A percentile compares a stretch with the other conserved stretches of the same genome.
Evolutionary conservation across 2,113 vertebrate genomes (phyloP).

Genomic region (Patagioenas fasciata): DNA sequence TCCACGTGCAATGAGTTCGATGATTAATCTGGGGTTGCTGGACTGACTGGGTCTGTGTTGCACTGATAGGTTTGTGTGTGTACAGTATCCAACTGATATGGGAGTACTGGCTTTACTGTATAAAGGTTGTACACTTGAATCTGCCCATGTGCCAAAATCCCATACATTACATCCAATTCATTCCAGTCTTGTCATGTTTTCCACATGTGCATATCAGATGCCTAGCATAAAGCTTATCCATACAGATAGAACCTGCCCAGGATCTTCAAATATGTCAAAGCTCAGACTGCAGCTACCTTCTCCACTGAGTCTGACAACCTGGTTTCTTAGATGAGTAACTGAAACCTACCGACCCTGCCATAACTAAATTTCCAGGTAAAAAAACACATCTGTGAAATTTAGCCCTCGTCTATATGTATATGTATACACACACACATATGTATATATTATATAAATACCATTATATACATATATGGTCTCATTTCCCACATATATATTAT

Average conservation of each 20-base stretch:
- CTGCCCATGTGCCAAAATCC: neutral
- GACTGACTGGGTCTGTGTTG: neutral
- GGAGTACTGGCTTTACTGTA: neutral
- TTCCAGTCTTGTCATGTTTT: conserved; percentile 2
- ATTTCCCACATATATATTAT: neutral
- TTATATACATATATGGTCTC: too few relatives aligned
- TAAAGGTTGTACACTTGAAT: neutral
- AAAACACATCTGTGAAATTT: neutral
- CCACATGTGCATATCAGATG: neutral
- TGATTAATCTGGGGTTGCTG: neutral
- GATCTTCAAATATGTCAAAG: neutral
- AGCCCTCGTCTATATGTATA: neutral
- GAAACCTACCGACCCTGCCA: neutral
- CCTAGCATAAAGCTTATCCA: neutral
- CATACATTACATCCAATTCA: neutral
- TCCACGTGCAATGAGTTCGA: neutral
- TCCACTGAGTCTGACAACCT: neutral
- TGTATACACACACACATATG: too few relatives aligned
- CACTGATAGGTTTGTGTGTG: neutral
- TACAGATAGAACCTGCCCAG: neutral
- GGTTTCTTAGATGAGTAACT: neutral
- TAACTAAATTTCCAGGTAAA: neutral
- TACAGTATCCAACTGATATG: neutral
- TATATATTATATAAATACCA: neutral
- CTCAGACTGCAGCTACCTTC: neutral